Base-by-base conservation (phyloP, 2,113 vertebrate species). In the Isurus oxyrinchus region DNA sequence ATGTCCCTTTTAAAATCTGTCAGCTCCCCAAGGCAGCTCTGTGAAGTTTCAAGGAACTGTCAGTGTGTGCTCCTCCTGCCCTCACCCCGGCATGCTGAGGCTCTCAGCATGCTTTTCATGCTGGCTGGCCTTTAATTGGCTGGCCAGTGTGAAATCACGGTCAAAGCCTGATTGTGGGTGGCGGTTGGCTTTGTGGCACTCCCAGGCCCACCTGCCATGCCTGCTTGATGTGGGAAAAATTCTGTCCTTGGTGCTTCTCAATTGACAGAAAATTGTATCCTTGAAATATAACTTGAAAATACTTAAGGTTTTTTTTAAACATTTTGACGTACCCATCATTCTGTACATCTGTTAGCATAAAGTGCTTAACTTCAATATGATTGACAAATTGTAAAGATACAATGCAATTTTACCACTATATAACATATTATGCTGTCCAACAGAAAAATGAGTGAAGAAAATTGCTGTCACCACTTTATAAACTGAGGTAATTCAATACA, bases 361-460 rank as follows among this genome's bases (percentile, higher is more conserved):
- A 76, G 67, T 31, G 13, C 25, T 53, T 95, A 95, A 44, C 66
- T 76, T 95, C 49, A 76, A 55, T 55, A 76, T 95, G 94, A 95
- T 35, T 72, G 94, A 72, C 67, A 95, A 95, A 95, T 95, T 95
- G 94, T 11, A 55, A 27, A 95, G 76, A 72, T 35, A 44, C 66
- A 55, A 31, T 95, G 44, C 67, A 95, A 76, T 95, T 53, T 95
- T 95, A 55, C 3, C 40, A 67, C 61, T 67, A 27, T 67, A 49
- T 67, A 49, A 23, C 2, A 21, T 16, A 94, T n/a, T 63, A 69
- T 72, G 67, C 25, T 95, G 25, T 55, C 49, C 3, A 72, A 27
- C 8, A 55, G 66, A 76, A 49, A 76, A 95, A 59, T 53, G 69
- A 72, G 66, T 10, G 25, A 49, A 66, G 66, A 95, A 95, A 95